Evolutionary conservation across 2,113 vertebrate genomes (phyloP), one percentile per base, ranked within the genome.

Genomic region (Xyrauchen texanus): DNA sequence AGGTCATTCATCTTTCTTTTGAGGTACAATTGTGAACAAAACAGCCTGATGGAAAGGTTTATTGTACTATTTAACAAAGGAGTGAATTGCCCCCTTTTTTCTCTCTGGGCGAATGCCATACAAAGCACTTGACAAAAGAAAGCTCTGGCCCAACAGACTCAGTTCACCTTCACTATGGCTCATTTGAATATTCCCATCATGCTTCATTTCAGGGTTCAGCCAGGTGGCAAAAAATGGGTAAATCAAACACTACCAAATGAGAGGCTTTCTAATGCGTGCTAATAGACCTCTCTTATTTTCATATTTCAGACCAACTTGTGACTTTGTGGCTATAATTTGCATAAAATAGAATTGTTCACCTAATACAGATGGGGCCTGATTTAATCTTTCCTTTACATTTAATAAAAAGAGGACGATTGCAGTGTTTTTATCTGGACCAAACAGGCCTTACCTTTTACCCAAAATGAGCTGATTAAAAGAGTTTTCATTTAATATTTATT

Each of bases 41-140:
- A 34, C 62, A 11, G 70, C 74, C 78, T 81, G 78, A 81, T 83
- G 76, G 81, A 85, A 83, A 79, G 81, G 71, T 83, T 85, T 79
- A 81, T 85, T 85, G 78, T 84, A 66, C 62, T 60, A 67, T 79
- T 45, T 66, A 84, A 84, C 83, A 84, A 84, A 84, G 68, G 57
- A 78, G 34, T 67, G 81, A 81, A 81, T 72, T 65, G 53, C 47
- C 65, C 65, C 8, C 60, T 64, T 71, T 81, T 60, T 55, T 63
- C 63, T 52, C 51, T 45, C 21, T n/a, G 42, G 21, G 42, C 64
- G 7, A 58, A 47, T 57, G 42, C 51, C 80, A 78, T 71, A 85
- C 84, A 85, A 83, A 81, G 52, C 46, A 45, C 76, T 64, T 8
- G 11, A 83, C 82, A 83, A 85, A 83, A 78, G 51, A 64, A 76